phyloP scores from a whole-genome alignment of 2,888 invertebrate genomes.

The Cantharis rufa region DNA sequence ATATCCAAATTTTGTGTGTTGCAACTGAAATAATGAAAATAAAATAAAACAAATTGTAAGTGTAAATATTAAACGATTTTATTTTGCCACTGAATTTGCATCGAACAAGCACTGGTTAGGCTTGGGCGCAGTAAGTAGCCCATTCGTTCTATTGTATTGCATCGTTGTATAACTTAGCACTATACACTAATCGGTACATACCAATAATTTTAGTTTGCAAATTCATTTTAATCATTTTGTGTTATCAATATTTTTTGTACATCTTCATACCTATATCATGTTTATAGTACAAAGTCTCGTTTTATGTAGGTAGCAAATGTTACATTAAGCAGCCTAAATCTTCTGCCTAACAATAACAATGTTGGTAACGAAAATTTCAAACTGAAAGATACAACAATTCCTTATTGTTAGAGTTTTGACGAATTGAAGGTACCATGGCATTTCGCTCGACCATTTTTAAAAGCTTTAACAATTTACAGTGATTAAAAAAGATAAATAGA shows the following conservation, averaged over 20 bases:
- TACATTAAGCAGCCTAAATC: not conserved
- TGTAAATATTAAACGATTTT: not conserved
- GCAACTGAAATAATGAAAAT: not conserved
- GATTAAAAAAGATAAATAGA: not conserved
- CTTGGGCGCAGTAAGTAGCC: conserved; percentile 5
- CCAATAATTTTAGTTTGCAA: conserved; percentile 21
- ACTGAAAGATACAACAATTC: not conserved
- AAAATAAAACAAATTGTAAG: not conserved
- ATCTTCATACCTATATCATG: conserved; percentile 4
- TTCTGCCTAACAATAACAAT: not conserved
- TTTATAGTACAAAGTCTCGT: conserved; percentile 18
- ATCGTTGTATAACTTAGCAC: conserved; percentile 29
- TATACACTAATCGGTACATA: conserved; percentile 8
- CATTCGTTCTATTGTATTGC: conserved; percentile 18
- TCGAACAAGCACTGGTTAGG: conserved; percentile 29
- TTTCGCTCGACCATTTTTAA: not conserved
- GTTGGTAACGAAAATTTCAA: not conserved
- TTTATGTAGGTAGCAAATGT: not conserved
- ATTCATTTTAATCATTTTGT: conserved; percentile 19
- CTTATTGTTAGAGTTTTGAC: not conserved
- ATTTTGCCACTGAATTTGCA: conserved; percentile 14
- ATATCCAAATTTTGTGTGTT: too few relatives aligned
- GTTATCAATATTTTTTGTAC: conserved; percentile 18
- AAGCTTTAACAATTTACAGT: not conserved
- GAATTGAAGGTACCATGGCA: not conserved